Conservation (phyloP, 2,797 vertebrate genomes). For the Meriones psammophilus region DNA sequence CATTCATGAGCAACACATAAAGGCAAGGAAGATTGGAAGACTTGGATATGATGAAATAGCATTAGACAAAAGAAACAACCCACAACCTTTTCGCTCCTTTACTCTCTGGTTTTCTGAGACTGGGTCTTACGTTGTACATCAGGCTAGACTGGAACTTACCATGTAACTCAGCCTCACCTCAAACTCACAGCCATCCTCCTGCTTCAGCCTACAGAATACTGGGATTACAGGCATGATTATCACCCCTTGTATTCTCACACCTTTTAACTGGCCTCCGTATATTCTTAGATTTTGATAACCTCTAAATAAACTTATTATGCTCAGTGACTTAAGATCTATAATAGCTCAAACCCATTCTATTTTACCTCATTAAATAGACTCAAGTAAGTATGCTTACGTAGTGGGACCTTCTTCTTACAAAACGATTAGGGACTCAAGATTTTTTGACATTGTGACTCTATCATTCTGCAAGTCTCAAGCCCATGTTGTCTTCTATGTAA, state of each 20-base stretch:
- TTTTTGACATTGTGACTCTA: background rate
- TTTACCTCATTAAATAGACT: background rate
- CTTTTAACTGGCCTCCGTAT: background rate
- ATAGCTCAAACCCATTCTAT: background rate
- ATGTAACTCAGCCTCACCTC: background rate
- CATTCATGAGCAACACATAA: background rate
- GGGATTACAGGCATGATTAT: background rate
- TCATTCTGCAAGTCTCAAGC: background rate
- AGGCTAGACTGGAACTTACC: background rate
- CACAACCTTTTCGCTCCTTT: background rate
- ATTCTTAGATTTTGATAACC: constrained; percentile 39
- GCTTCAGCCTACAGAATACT: background rate
- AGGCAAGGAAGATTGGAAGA: constrained; percentile 24
- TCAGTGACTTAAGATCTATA: background rate
- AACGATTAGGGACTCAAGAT: background rate
- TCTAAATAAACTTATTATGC: background rate
- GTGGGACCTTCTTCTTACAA: background rate
- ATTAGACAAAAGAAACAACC: background rate
- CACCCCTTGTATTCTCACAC: background rate
- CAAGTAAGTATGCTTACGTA: background rate
- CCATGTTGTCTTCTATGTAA: background rate
- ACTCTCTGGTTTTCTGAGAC: background rate
- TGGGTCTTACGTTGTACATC: background rate
- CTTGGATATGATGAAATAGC: constrained; percentile 19
- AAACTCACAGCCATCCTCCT: background rate